Percentiles rank a stretch among this genome's conserved stretches.
phyloP scores from a whole-genome alignment of 2,888 invertebrate species.

The Callinectes sapidus region DNA sequence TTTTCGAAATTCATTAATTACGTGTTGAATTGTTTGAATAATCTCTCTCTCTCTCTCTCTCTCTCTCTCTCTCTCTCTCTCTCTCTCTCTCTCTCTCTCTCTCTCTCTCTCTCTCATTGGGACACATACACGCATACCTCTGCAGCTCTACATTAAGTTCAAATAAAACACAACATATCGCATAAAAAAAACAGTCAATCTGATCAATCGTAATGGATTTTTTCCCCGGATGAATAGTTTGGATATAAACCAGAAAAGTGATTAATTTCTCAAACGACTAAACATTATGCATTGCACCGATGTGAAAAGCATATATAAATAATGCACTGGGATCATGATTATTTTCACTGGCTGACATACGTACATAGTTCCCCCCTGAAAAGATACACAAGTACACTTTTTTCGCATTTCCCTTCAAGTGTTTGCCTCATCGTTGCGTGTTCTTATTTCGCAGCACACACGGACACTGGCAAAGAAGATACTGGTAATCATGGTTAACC shows the following conservation, averaged over 20 bases:
- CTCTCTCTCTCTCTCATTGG: neutral
- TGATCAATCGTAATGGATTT: neutral
- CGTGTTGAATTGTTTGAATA: neutral
- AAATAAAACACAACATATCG: neutral
- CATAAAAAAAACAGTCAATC: neutral
- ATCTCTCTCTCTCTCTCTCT: neutral
- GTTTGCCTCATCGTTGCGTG: no score
- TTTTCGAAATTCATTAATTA: neutral
- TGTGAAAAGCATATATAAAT: neutral
- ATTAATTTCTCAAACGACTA: neutral
- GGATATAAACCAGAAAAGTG: neutral
- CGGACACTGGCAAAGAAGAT: no score
- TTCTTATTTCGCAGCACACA: no score
- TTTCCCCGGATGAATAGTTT: neutral
- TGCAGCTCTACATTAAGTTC: neutral
- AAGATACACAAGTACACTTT: no score
- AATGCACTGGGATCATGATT: neutral
- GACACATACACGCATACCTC: neutral
- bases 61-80: slow-evolving; percentile 1
- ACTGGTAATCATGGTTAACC: no score
- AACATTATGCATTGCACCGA: neutral
- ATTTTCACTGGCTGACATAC: neutral
- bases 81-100: slow-evolving; percentile 1
- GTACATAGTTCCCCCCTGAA: neutral
- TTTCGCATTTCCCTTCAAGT: no score